Evolutionary conservation across 2,888 invertebrate species (phyloP).

Genomic region (Melinopterus prodromus): DNA sequence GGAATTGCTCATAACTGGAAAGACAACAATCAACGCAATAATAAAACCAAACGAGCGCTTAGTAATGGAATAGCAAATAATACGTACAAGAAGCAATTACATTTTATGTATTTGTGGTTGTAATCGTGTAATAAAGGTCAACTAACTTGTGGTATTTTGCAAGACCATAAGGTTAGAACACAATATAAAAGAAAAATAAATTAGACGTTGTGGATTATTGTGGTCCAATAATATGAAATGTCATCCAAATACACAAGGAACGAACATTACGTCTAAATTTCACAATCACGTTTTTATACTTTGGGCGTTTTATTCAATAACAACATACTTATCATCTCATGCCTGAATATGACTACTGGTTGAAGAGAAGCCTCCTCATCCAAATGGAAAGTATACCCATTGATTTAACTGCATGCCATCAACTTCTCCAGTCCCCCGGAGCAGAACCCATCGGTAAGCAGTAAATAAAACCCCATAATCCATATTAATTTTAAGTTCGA

Average conservation of each 20-base stretch:
- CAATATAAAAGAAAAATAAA: too few relatives aligned
- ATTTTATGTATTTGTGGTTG: too few relatives aligned
- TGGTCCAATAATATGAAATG: too few relatives aligned
- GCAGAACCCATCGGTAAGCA: neutral
- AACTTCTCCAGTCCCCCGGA: neutral
- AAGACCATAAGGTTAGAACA: too few relatives aligned
- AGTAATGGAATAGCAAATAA: neutral
- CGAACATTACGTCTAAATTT: too few relatives aligned
- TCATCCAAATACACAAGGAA: too few relatives aligned
- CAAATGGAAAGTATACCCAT: neutral
- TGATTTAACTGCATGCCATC: neutral
- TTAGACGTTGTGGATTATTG: too few relatives aligned
- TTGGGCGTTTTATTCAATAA: neutral
- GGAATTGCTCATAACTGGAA: neutral
- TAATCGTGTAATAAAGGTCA: too few relatives aligned
- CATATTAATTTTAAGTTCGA: neutral
- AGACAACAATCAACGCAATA: too few relatives aligned
- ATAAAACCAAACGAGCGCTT: neutral
- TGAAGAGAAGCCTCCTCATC: neutral
- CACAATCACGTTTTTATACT: neutral
- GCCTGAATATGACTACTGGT: neutral
- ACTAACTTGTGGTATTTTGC: too few relatives aligned
- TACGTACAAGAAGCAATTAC: neutral
- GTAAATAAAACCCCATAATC: neutral
- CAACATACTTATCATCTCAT: neutral